Evolutionary conservation across 2,888 invertebrate species (phyloP).

Genomic region (Campoplex nolae): DNA sequence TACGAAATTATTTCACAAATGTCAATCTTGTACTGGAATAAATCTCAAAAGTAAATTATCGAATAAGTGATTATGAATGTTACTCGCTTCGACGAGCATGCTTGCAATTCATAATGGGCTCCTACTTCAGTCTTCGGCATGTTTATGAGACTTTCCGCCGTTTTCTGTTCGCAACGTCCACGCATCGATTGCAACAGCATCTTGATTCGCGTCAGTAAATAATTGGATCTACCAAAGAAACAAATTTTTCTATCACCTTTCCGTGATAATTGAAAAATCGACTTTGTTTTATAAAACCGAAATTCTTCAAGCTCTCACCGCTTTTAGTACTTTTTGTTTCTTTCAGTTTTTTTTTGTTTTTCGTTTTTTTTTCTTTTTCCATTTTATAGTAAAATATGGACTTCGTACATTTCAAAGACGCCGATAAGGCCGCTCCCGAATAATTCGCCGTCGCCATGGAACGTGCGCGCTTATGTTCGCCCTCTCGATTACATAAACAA

Average conservation of each 20-base stretch:
- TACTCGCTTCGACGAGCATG: no score
- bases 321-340: conserved; percentile 12
- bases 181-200: not conserved
- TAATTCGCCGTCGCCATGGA: conserved; percentile 50
- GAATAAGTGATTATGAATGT: not conserved
- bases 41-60: not conserved
- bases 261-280: conserved; percentile 5
- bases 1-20: not conserved
- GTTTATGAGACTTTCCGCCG: not conserved
- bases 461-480: conserved; percentile 30
- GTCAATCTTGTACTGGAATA: not conserved
- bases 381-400: conserved; percentile 80
- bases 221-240: not conserved
- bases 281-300: conserved; percentile 21
- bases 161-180: not conserved
- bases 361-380: conserved; percentile 46
- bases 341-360: conserved; percentile 20
- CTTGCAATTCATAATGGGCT: no score
- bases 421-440: conserved; percentile 75
- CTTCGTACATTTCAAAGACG: conserved; percentile 76
- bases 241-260: not conserved
- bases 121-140: no score
- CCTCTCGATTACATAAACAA: conserved; percentile 27
- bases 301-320: conserved; percentile 24
- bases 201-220: not conserved